Conservation (phyloP, 2,888 invertebrate genomes). For the Panopea generosa region DNA sequence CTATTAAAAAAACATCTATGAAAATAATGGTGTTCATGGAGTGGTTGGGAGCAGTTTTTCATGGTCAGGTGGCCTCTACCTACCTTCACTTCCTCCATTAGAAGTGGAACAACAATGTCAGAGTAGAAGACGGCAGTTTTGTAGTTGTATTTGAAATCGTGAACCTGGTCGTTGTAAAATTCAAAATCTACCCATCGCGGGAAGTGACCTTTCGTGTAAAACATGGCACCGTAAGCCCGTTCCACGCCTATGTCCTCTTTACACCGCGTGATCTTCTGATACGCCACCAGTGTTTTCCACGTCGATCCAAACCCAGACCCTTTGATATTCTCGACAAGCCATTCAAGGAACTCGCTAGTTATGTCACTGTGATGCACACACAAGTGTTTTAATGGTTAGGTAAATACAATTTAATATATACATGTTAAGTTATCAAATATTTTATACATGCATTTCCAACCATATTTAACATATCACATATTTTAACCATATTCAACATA, state of each 20-base stretch:
- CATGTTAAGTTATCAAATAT: no score
- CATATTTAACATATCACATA: no score
- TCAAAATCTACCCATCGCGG: conserved; percentile 90
- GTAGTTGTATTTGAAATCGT: conserved; percentile 92
- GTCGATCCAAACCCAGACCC: conserved; percentile 73
- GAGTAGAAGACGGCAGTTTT: conserved; percentile 94
- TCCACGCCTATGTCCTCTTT: conserved; percentile 95
- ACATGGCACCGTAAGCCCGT: conserved; percentile 94
- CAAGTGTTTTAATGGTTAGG: no score
- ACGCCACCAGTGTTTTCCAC: conserved; percentile 89
- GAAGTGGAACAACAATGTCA: conserved; percentile 89
- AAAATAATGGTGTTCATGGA: no score
- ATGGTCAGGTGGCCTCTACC: no score
- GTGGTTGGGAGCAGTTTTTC: no score
- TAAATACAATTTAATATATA: no score
- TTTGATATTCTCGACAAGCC: conserved; percentile 74
- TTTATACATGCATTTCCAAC: no score
- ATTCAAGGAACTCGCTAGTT: conserved; percentile 74
- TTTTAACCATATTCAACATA: no score
- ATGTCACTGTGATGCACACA: conserved; percentile 54
- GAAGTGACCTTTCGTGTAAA: conserved; percentile 91
- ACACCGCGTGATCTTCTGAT: conserved; percentile 94
- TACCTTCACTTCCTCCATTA: conserved; percentile 88
- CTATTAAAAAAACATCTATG: no score
- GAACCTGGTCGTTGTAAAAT: conserved; percentile 92